Conservation (phyloP, 2,888 invertebrate species). For the Acrocyrtus sp. region DNA sequence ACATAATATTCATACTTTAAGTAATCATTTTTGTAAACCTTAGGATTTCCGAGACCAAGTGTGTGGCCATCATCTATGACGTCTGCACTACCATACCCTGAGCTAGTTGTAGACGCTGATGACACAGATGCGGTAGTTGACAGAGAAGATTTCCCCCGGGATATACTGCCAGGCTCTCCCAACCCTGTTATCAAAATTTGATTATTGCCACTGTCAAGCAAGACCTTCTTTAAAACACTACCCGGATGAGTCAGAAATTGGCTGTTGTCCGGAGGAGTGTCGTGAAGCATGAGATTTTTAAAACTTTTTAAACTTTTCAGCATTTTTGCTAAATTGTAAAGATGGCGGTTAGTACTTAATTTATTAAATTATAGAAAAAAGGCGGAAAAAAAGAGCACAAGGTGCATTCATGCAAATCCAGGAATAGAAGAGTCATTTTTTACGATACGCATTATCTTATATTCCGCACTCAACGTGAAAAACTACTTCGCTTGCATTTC, state of each 20-base stretch:
- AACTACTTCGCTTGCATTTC: too few species aligned
- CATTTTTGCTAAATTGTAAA: too few species aligned
- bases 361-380: too few species aligned
- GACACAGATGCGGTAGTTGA: background rate
- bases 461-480: too few species aligned
- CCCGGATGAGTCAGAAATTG: conserved; percentile 15
- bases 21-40: conserved; percentile 13
- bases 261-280: conserved; percentile 7
- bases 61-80: conserved; percentile 47
- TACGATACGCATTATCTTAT: too few species aligned
- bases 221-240: background rate
- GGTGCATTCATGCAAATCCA: too few species aligned
- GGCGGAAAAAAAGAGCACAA: too few species aligned
- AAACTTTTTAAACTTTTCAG: conserved; percentile 25
- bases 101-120: background rate
- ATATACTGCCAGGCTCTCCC: background rate
- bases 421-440: too few species aligned
- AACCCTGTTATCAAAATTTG: background rate
- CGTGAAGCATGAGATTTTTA: conserved; percentile 18
- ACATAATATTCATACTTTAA: too few species aligned
- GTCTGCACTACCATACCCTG: background rate
- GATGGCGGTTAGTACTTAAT: too few species aligned
- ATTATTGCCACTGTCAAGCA: conserved; percentile 4
- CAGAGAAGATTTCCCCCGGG: background rate
- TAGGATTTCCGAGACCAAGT: conserved; percentile 45